Evolutionary conservation across 2,113 vertebrate species (phyloP).

Genomic region (Limnothrissa miodon): DNA sequence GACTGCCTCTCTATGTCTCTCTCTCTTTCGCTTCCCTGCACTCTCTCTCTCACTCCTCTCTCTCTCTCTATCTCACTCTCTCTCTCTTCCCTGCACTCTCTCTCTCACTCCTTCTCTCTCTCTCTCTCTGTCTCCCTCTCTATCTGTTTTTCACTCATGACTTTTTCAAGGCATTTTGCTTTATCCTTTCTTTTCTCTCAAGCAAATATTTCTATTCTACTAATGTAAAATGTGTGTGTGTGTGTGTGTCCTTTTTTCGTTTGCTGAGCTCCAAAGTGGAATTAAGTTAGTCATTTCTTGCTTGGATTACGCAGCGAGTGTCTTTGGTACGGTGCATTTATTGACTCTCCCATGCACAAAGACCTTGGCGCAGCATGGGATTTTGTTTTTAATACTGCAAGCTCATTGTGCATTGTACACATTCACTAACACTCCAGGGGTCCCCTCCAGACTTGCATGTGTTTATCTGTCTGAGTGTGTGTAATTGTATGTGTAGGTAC

Average conservation of each 20-base stretch:
- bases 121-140: neutral
- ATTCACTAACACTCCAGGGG: neutral
- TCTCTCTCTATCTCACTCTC: constrained; percentile 26
- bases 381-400: neutral
- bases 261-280: neutral
- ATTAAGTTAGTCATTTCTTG: neutral
- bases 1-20: constrained; percentile 15
- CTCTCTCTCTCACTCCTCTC: too few species aligned
- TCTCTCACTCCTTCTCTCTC: neutral
- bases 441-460: neutral
- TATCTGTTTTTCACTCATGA: neutral
- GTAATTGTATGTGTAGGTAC: neutral
- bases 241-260: neutral
- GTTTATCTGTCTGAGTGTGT: neutral
- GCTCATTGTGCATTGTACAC: neutral
- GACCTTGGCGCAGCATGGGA: neutral
- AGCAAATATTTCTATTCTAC: neutral
- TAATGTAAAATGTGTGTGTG: neutral
- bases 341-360: neutral
- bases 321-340: neutral
- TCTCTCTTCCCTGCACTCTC: constrained; percentile 3
- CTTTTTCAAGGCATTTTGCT: neutral
- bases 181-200: neutral
- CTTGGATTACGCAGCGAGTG: neutral
- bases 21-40: constrained; percentile 25